phyloP scores from a whole-genome alignment of 2,797 vertebrate species.

The Pristis pectinata region DNA sequence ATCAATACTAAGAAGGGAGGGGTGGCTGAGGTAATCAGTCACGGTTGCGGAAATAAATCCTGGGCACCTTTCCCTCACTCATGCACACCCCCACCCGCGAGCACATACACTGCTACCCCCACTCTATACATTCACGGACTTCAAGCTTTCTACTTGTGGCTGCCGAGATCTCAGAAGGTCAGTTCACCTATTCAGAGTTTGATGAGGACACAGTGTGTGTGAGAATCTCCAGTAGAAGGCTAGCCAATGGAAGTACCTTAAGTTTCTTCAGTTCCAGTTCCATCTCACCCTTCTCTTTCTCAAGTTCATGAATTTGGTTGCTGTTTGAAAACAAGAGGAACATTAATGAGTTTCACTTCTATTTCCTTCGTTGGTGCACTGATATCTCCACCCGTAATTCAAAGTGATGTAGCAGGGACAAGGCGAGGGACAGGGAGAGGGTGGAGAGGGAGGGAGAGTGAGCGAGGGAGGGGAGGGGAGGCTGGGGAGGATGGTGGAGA shows the following conservation, averaged over 20 bases:
- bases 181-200: neutral
- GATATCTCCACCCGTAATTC: neutral
- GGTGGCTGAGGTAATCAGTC: neutral
- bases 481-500: neutral
- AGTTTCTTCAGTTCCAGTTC: constrained; percentile 35
- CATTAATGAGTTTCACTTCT: neutral
- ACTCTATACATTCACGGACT: neutral
- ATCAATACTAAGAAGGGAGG: too few species aligned
- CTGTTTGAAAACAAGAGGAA: constrained; percentile 38
- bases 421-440: neutral
- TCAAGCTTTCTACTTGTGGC: neutral
- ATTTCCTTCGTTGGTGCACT: neutral
- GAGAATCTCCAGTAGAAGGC: too few species aligned
- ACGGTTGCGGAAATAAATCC: neutral
- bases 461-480: neutral
- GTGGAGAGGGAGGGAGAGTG: neutral
- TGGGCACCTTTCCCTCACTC: neutral
- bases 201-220: too few species aligned
- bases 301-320: constrained; percentile 37
- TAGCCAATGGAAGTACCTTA: neutral
- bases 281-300: constrained; percentile 36
- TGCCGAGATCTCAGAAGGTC: neutral
- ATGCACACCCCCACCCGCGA: neutral
- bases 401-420: too few species aligned
- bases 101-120: neutral